Evolutionary conservation across 2,113 vertebrate species (phyloP).

Genomic region (Lycaon pictus): DNA sequence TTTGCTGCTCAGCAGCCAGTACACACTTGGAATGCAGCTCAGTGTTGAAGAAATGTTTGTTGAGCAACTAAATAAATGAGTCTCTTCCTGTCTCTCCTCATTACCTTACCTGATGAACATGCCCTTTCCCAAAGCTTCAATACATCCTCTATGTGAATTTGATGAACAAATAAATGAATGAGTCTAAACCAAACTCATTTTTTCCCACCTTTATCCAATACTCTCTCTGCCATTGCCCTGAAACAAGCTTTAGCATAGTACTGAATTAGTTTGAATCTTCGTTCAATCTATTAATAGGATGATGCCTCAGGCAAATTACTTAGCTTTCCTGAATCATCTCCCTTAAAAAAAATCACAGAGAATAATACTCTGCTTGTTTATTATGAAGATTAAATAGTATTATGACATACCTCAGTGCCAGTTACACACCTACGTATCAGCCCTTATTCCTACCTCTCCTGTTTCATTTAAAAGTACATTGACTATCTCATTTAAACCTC

Average conservation of each 20-base stretch:
- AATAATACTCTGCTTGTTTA: background rate
- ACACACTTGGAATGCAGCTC: background rate
- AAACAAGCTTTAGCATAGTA: background rate
- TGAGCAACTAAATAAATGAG: background rate
- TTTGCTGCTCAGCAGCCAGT: background rate
- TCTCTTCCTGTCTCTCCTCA: background rate
- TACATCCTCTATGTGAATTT: background rate
- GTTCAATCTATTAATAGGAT: background rate
- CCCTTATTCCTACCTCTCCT: background rate
- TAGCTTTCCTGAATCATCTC: background rate
- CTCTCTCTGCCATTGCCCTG: background rate
- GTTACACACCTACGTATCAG: background rate
- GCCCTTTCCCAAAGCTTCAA: background rate
- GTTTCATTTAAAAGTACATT: background rate
- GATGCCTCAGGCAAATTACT: background rate
- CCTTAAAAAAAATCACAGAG: background rate
- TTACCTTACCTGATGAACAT: background rate
- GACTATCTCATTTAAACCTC: background rate
- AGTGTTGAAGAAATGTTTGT: background rate
- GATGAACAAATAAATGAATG: conserved; percentile 5
- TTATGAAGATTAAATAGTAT: background rate
- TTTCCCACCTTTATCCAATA: background rate
- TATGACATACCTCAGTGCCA: background rate
- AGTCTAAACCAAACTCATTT: background rate
- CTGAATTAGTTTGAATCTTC: background rate